A percentile compares a stretch with the other conserved stretches of the same genome.
Evolutionary conservation across 2,113 vertebrate genomes (phyloP).

Genomic region (Anguilla rostrata): DNA sequence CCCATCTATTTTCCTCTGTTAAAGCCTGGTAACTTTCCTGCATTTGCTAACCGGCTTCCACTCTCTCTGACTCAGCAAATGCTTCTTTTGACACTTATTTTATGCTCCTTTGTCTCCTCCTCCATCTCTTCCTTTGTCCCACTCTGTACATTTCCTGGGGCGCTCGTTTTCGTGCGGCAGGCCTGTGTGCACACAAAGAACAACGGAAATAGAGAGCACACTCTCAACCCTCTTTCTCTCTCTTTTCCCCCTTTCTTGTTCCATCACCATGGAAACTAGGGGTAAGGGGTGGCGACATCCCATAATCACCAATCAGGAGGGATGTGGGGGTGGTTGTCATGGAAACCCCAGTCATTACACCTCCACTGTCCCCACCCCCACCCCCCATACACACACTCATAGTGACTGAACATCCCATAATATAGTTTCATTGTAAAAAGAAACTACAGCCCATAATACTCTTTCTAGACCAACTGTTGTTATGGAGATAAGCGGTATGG

Average conservation of each 20-base stretch:
- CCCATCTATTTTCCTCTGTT: slow-evolving; percentile 4
- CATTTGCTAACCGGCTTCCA: slow-evolving; percentile 12
- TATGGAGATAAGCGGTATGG: slow-evolving; percentile 62
- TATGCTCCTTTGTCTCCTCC: slow-evolving; percentile 16
- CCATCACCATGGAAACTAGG: slow-evolving; percentile 57
- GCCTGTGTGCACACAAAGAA: slow-evolving; percentile 37
- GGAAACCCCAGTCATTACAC: slow-evolving; percentile 52
- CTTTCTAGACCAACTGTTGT: slow-evolving; percentile 59
- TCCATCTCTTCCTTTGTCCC: slow-evolving; percentile 10
- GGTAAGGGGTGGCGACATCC: slow-evolving; percentile 43
- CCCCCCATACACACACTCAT: slow-evolving; percentile 48
- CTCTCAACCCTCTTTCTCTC: slow-evolving; percentile 27
- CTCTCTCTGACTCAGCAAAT: slow-evolving; percentile 57
- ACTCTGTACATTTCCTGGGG: slow-evolving; percentile 17
- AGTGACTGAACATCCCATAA: slow-evolving; percentile 56
- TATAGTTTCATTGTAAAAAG: slow-evolving; percentile 65
- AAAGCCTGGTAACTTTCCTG: not conserved
- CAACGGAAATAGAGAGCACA: slow-evolving; percentile 33
- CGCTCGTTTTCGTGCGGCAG: not conserved
- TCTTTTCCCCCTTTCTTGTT: slow-evolving; percentile 40
- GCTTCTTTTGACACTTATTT: slow-evolving; percentile 26
- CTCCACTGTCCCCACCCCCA: slow-evolving; percentile 61
- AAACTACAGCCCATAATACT: slow-evolving; percentile 70
- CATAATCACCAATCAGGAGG: slow-evolving; percentile 72
- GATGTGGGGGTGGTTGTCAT: slow-evolving; percentile 67